Evolutionary conservation across 2,888 invertebrate species (phyloP), one percentile per base, ranked within the genome.

Genomic region (Oxyscelio sp.): DNA sequence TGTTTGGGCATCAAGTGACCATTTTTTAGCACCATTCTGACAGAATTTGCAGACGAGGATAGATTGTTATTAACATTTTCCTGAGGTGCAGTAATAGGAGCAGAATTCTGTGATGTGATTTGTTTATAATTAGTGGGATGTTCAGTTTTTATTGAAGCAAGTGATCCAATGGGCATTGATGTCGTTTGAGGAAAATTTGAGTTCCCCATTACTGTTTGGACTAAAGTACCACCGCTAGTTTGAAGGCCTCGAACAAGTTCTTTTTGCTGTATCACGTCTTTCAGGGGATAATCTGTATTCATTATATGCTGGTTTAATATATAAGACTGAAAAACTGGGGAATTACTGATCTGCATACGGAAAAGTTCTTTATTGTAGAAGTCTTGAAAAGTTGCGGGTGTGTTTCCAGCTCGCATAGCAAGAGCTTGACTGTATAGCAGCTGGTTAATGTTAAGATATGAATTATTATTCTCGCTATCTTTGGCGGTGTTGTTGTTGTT

Each of bases 1-100:
- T 98, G 98, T 90, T 98, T 98, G 0, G 98, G 98, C 96, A 98
- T 98, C 1, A 98, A 94, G 0, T 98, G 96, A 0, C 98, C 98
- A 90, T 98, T 98, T 93, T 98, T 98, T 70, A 98, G 97, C 0
- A 98, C 98, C 97, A 98, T 97, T 94, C 98, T 97, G 0, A 98
- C 97, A 0, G 97, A 96, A 90, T 96, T 96, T 40, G 87, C 86
- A 0, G 96, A 95, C 58, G 95, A 95, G 17, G 95, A 94, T 3
- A 85, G 43, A 6, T 38, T 65, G 1, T 87, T 88, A 6, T 86
- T 88, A 1, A 89, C 27, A 19, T 90, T 92, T 0, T 93, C 92
- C 4, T 90, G 89, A 13, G 85, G 15, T 0, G 50, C 70, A 8
- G 85, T 5, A 13, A 86, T n/a, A 0, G 68, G 73, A 21, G 74